A percentile compares a stretch with the other conserved stretches of the same genome.
phyloP scores from a whole-genome alignment of 2,113 vertebrate species.

The Mystacornis crossleyi region DNA sequence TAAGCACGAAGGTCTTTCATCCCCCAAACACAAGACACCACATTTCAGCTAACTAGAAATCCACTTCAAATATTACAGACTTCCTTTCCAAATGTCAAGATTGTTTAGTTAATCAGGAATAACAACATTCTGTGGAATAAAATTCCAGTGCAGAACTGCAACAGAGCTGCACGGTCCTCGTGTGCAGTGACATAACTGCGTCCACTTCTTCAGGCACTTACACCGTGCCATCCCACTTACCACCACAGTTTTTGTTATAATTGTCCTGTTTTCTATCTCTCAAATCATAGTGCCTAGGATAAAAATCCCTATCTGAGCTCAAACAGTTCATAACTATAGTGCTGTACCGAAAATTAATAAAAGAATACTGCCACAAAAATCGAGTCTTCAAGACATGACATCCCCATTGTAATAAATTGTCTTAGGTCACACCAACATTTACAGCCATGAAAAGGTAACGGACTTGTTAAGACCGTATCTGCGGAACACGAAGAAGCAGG shows the following conservation, averaged over 20 bases:
- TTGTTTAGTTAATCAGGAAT: conserved; percentile 42
- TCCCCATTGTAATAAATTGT: background rate
- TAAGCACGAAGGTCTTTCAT: conserved; percentile 27
- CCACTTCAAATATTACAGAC: conserved; percentile 21
- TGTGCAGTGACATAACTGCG: background rate
- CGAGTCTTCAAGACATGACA: background rate
- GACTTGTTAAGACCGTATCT: background rate
- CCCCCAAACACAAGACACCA: background rate
- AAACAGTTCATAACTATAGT: background rate
- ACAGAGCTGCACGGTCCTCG: background rate
- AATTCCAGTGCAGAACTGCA: background rate
- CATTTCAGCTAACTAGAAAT: conserved; percentile 22
- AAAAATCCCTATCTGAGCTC: background rate
- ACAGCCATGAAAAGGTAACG: background rate
- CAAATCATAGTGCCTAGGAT: background rate
- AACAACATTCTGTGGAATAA: background rate
- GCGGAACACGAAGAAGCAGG: background rate
- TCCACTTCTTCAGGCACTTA: background rate
- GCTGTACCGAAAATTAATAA: background rate
- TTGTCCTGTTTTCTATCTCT: rapidly evolving
- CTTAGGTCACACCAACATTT: background rate
- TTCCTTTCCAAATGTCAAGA: conserved; percentile 49
- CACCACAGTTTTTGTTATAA: background rate
- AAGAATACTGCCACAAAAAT: background rate
- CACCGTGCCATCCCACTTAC: background rate